phyloP scores from a whole-genome alignment of 2,888 invertebrate species.

The Augiades crinisus region DNA sequence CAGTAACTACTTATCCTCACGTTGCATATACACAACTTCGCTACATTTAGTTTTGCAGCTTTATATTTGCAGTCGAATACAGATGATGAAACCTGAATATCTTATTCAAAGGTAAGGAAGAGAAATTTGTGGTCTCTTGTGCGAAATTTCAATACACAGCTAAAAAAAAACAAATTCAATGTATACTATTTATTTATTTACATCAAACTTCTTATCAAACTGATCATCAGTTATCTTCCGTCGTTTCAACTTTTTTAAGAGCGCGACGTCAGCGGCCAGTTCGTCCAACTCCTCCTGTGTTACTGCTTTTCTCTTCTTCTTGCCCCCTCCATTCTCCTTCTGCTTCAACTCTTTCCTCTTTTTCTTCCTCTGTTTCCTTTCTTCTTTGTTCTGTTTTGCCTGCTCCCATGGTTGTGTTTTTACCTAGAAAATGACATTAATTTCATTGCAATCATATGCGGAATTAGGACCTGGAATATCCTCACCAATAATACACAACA shows the following conservation, averaged over 20 bases:
- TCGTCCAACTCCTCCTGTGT: slow-evolving; percentile 89
- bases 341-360: slow-evolving; percentile 82
- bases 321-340: slow-evolving; percentile 71
- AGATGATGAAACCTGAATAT: too few species aligned
- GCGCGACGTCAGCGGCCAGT: slow-evolving; percentile 88
- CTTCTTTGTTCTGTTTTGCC: slow-evolving; percentile 86
- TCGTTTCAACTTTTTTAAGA: slow-evolving; percentile 93
- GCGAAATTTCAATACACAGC: too few species aligned
- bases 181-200: slow-evolving; percentile 46
- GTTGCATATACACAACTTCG: too few species aligned
- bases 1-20: too few species aligned
- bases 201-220: slow-evolving; percentile 83
- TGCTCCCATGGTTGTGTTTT: slow-evolving; percentile 90
- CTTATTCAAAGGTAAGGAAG: too few species aligned
- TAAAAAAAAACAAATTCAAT: background rate
- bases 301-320: slow-evolving; percentile 67
- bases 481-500: too few species aligned
- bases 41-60: too few species aligned
- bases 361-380: slow-evolving; percentile 82
- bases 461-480: too few species aligned
- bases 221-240: slow-evolving; percentile 88
- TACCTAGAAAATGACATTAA: slow-evolving; percentile 43
- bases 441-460: too few species aligned
- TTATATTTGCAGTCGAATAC: too few species aligned
- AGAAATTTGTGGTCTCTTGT: too few species aligned